Conservation (phyloP, 2,113 vertebrate genomes). For the Galeopterus variegatus region DNA sequence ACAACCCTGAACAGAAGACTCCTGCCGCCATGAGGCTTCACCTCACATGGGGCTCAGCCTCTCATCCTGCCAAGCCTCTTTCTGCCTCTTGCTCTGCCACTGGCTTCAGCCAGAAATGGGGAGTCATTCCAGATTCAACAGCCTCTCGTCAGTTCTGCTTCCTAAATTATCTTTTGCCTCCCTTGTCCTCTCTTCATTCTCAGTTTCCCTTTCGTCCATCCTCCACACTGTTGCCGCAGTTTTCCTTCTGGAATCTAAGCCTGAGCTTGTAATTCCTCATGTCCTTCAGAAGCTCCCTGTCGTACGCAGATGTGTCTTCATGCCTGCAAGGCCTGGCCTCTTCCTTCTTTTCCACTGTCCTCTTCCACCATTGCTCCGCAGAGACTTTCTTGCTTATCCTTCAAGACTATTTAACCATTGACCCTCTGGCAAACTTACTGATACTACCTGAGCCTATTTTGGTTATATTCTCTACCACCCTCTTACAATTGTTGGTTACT, state of each 20-base stretch:
- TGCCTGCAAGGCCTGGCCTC: neutral
- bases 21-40: rapidly evolving
- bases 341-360: neutral
- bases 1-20: neutral
- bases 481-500: neutral
- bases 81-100: neutral
- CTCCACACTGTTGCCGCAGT: neutral
- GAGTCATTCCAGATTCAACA: neutral
- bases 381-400: neutral
- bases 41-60: neutral
- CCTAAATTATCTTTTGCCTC: neutral
- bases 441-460: neutral
- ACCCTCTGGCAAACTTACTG: neutral
- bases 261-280: neutral
- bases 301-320: neutral
- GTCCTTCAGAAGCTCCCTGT: neutral
- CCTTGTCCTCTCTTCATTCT: neutral
- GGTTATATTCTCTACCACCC: neutral
- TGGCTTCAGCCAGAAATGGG: neutral
- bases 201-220: neutral
- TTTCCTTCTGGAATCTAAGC: neutral
- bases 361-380: neutral
- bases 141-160: neutral
- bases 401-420: neutral
- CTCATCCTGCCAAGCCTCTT: neutral